Evolutionary conservation across 2,113 vertebrate species (phyloP).

Genomic region (Thalassoma bifasciatum): DNA sequence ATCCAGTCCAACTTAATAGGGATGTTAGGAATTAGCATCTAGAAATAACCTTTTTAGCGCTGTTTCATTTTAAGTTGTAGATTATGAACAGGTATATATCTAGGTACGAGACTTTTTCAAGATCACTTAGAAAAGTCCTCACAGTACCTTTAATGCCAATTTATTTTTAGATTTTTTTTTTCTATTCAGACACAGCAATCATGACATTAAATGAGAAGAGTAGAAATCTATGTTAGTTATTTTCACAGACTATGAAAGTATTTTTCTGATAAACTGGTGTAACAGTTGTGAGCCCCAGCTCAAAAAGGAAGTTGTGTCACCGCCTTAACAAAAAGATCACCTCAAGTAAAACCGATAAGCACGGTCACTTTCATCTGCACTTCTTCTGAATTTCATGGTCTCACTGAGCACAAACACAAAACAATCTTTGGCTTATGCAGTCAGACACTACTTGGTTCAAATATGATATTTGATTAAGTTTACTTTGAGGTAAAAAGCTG

Average conservation of each 20-base stretch:
- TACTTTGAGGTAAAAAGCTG: not conserved
- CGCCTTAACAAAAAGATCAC: not conserved
- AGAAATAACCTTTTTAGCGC: too few relatives aligned
- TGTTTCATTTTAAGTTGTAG: too few relatives aligned
- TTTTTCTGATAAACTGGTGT: not conserved
- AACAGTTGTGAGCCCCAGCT: not conserved
- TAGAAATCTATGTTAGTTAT: not conserved
- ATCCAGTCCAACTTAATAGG: too few relatives aligned
- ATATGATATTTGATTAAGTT: not conserved
- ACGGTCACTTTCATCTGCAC: not conserved
- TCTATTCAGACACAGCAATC: too few relatives aligned
- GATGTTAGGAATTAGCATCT: too few relatives aligned
- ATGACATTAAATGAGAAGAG: not conserved
- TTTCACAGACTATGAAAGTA: not conserved
- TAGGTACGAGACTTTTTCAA: too few relatives aligned
- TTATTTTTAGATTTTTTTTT: too few relatives aligned
- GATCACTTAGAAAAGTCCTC: too few relatives aligned
- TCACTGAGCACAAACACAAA: not conserved
- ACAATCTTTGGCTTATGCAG: not conserved
- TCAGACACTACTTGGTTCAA: not conserved
- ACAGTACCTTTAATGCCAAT: too few relatives aligned
- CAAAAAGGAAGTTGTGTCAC: conserved; percentile 43
- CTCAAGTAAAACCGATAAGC: not conserved
- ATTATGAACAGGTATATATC: too few relatives aligned
- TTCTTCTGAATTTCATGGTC: not conserved